These are phyloP conservation scores for Nasonovia ribisnigri DNA, from an alignment of 2,888 invertebrate species.

Conservation along the genomic window DNA sequence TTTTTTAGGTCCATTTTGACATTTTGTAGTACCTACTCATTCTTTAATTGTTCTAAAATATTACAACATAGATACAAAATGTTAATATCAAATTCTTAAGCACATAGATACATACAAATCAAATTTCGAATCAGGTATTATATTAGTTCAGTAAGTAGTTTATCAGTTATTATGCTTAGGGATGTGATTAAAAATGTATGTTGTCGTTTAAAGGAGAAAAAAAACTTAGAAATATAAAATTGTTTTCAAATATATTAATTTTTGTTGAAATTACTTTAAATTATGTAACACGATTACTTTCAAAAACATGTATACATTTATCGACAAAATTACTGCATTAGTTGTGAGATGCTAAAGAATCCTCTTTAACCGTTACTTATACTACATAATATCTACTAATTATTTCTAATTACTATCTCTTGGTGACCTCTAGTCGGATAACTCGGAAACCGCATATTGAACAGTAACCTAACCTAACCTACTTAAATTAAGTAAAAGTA, in stretches of 20 bases:
- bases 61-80: not conserved
- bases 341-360: not conserved
- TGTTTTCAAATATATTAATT: not conserved
- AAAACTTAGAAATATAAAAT: not conserved
- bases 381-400: not conserved
- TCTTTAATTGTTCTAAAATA: not conserved
- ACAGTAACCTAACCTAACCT: not conserved
- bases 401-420: not conserved
- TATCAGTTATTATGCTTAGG: not conserved
- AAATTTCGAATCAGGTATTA: not conserved
- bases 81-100: not conserved
- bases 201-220: not conserved
- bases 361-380: not conserved
- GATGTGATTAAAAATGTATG: not conserved
- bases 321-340: not conserved
- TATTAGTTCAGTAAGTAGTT: no score
- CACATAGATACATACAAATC: not conserved
- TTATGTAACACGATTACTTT: not conserved
- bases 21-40: not conserved
- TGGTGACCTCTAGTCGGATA: not conserved
- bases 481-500: not conserved
- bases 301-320: not conserved
- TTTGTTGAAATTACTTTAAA: not conserved
- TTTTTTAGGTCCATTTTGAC: not conserved
- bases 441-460: not conserved